These are phyloP conservation scores for Steatornis caripensis DNA, from an alignment of 2,113 vertebrate species.

Conservation along the genomic window DNA sequence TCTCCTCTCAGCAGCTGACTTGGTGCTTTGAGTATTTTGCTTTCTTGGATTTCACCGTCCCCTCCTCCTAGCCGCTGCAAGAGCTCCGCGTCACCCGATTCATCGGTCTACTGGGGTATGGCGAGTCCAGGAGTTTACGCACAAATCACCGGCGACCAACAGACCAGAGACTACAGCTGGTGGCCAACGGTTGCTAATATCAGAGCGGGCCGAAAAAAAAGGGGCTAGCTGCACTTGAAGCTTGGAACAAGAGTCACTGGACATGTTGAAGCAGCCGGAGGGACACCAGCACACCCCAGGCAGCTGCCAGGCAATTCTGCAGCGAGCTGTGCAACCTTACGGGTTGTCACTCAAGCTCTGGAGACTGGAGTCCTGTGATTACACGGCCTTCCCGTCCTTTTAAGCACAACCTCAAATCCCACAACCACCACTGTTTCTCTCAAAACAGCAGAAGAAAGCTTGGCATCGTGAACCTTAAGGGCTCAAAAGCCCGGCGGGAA, in stretches of 20 bases:
- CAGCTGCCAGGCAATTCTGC: background rate
- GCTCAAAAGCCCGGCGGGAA: background rate
- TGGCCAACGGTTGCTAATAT: background rate
- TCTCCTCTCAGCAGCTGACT: background rate
- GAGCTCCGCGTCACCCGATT: background rate
- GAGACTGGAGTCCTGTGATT: background rate
- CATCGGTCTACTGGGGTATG: background rate
- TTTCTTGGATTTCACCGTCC: background rate
- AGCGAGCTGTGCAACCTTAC: background rate
- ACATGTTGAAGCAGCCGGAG: background rate
- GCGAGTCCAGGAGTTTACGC: fast-evolving
- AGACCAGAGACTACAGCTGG: background rate
- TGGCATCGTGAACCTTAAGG: background rate
- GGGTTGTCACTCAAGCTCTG: background rate
- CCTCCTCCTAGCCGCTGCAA: background rate
- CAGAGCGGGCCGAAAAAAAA: background rate
- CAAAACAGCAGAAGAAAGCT: background rate
- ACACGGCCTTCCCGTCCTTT: fast-evolving
- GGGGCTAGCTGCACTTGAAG: background rate
- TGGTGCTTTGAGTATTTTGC: background rate
- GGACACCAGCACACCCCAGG: fast-evolving
- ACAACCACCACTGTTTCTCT: background rate
- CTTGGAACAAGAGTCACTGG: background rate
- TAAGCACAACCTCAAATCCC: background rate
- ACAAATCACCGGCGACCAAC: background rate